These are phyloP conservation scores for Sericinus montela DNA, from an alignment of 2,888 invertebrate species.

Conservation along the genomic window DNA sequence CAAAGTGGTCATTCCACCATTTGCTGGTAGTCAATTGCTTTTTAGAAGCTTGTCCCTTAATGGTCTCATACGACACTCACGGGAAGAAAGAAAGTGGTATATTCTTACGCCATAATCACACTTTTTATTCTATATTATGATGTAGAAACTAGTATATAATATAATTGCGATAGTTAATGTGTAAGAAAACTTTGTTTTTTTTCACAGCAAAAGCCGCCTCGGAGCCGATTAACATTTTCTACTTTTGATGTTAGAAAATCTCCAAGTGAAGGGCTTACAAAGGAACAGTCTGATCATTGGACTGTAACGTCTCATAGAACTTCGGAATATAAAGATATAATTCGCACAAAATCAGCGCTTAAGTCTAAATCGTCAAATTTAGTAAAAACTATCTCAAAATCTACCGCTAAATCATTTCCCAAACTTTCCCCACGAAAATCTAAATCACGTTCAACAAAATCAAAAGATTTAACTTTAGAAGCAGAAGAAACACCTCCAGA, in stretches of 20 bases:
- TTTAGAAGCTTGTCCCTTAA: too few species aligned
- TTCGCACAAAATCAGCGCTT: constrained; percentile 31
- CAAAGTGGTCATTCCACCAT: too few species aligned
- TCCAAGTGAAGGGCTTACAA: constrained; percentile 30
- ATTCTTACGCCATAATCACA: too few species aligned
- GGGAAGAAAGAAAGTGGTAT: too few species aligned
- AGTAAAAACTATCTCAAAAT: constrained; percentile 30
- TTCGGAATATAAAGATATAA: constrained; percentile 27
- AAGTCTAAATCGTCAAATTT: constrained; percentile 33
- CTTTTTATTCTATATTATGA: background rate
- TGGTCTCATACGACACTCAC: too few species aligned
- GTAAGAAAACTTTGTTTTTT: too few species aligned
- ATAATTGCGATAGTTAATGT: too few species aligned
- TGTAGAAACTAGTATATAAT: too few species aligned
- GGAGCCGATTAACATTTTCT: constrained; percentile 32
- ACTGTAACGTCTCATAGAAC: constrained; percentile 33
- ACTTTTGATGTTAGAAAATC: constrained; percentile 35
- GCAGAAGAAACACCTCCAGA: constrained; percentile 25
- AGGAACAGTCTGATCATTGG: constrained; percentile 45
- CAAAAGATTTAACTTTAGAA: constrained; percentile 26
- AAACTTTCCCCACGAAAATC: constrained; percentile 32
- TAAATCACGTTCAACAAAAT: constrained; percentile 19
- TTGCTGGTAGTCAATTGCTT: too few species aligned
- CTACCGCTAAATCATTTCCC: constrained; percentile 25
- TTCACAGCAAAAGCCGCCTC: constrained; percentile 20